These are phyloP conservation scores for Tetraodon nigroviridis DNA, from an alignment of 2,113 vertebrate genomes.

Conservation along the genomic window DNA sequence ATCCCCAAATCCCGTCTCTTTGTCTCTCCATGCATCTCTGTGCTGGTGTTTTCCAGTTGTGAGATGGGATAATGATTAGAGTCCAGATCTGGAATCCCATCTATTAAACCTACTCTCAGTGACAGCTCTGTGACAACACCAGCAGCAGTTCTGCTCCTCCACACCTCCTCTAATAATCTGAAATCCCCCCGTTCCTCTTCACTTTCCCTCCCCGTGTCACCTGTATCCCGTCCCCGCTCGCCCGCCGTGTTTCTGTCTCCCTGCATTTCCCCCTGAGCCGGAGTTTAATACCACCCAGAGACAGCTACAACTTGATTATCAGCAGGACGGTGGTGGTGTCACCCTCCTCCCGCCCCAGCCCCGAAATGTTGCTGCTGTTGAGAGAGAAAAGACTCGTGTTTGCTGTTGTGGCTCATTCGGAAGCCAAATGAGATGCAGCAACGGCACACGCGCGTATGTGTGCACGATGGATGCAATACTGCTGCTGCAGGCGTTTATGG, in stretches of 20 bases:
- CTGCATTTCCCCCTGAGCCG: slow-evolving; percentile 46
- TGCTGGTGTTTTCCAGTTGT: slow-evolving; percentile 47
- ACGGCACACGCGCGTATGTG: slow-evolving; percentile 75
- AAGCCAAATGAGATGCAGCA: slow-evolving; percentile 33
- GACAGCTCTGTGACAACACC: slow-evolving; percentile 47
- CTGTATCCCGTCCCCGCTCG: slow-evolving; percentile 2
- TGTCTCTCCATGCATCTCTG: slow-evolving; percentile 33
- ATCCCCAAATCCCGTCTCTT: slow-evolving; percentile 27
- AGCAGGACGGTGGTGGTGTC: slow-evolving; percentile 61
- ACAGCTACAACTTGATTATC: slow-evolving; percentile 79
- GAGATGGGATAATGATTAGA: slow-evolving; percentile 65
- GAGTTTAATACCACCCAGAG: slow-evolving; percentile 24
- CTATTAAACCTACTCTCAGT: slow-evolving; percentile 56
- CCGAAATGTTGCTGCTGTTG: background rate
- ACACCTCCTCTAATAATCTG: slow-evolving; percentile 1
- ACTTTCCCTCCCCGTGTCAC: slow-evolving; percentile 17
- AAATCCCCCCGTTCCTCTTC: background rate
- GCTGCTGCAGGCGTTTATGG: background rate
- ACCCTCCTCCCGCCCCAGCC: background rate
- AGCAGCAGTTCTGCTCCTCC: slow-evolving; percentile 9
- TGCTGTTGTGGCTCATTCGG: background rate
- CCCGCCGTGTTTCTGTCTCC: slow-evolving; percentile 16
- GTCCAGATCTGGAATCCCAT: slow-evolving; percentile 45
- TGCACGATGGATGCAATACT: slow-evolving; percentile 14
- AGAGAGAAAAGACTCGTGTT: background rate